Evolutionary conservation across 2,113 vertebrate species (phyloP).

Genomic region (Tilapia sparmanii): DNA sequence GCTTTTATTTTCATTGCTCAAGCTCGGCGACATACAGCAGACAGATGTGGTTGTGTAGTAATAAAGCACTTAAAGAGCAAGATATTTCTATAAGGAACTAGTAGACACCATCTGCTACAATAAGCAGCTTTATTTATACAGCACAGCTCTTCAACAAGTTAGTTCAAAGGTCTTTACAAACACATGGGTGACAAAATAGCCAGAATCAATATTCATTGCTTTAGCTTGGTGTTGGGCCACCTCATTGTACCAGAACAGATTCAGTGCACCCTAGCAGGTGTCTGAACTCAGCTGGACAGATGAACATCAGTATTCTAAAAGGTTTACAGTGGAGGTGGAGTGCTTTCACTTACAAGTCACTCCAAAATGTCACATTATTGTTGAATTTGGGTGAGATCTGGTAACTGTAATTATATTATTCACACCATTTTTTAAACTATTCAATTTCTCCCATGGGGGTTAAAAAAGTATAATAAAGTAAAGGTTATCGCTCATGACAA

Average conservation of each 20-base stretch:
- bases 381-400: not conserved
- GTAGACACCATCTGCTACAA: not conserved
- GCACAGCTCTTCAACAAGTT: not conserved
- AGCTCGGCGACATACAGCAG: not conserved
- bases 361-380: not conserved
- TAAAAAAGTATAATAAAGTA: not conserved
- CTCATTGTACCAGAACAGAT: not conserved
- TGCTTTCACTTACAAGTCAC: not conserved
- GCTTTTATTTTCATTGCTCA: not conserved
- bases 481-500: accelerated
- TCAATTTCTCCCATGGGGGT: not conserved
- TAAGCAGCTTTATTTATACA: not conserved
- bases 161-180: not conserved
- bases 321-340: not conserved
- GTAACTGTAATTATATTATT: not conserved
- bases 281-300: not conserved
- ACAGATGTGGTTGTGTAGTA: not conserved
- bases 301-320: not conserved
- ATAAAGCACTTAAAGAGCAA: not conserved
- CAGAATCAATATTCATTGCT: not conserved
- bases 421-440: not conserved
- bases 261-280: not conserved
- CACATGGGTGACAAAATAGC: not conserved
- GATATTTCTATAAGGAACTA: not conserved
- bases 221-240: accelerated